Base-by-base conservation (phyloP, 2,888 invertebrate species). In the Trilocha varians region DNA sequence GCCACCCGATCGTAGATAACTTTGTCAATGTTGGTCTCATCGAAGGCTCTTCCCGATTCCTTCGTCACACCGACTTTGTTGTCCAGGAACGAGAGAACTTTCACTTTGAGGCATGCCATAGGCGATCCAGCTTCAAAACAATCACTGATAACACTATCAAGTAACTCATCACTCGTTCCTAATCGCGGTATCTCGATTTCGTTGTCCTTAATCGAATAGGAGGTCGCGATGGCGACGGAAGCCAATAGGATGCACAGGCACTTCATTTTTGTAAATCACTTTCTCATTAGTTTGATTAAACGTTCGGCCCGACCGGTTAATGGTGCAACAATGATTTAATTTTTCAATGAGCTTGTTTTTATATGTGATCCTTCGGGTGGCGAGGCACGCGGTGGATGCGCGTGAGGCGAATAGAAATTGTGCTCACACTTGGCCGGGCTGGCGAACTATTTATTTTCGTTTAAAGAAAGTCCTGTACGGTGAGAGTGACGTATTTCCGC, bases 51-150 rank as follows among this genome's bases (percentile, higher is more conserved):
- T 36, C 88, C 87, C 40, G 88, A 87, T 56, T 91, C 90, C 42
- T 88, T 87, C 43, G 82, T 77, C 32, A 90, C 82, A 56, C 91
- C 91, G 46, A 91, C 74, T 43, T 91, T 84, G 34, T 89, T 90
- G 72, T 94, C 93, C 80, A 95, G 82, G 77, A 91, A 94, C 42
- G 88, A 88, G 18, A 95, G 83, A 59, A 94, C 91, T 78, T 93
- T 91, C 72, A 89, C 88, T 79, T 93, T 93, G 54, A 94, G 87
- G 62, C 94, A 94, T 37, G 87, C 83, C 68, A 90, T 88, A 70
- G 93, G 91, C 5, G 89, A 88, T 46, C 89, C 88, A 38, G 88
- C 87, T 53, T 87, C 87, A 65, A 91, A 88, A 83, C 95, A 94
- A 67, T 91, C 90, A 78, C 90, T 90, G 57, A 93, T 85, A 59